Percentiles rank a stretch among this genome's conserved stretches.
phyloP scores from a whole-genome alignment of 2,113 vertebrate genomes.

The Octodon degus region DNA sequence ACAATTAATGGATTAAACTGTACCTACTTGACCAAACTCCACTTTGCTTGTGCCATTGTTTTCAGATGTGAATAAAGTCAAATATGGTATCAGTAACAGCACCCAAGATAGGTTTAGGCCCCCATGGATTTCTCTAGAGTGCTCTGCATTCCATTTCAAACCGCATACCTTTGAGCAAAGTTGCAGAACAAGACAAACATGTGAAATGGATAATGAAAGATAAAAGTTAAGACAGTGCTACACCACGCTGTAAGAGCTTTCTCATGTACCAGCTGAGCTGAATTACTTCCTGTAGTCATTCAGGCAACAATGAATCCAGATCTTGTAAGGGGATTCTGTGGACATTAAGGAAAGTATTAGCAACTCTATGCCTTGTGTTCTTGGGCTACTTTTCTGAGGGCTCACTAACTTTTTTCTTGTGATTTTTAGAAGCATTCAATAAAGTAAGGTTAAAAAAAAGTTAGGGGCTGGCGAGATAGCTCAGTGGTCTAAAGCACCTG shows the following conservation, averaged over 20 bases:
- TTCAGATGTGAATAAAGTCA: neutral
- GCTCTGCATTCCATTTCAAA: neutral
- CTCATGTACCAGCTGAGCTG: neutral
- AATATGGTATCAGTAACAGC: neutral
- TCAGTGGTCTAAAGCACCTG: no score
- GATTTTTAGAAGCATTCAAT: neutral
- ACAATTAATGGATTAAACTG: neutral
- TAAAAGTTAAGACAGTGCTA: neutral
- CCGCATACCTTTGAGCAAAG: neutral
- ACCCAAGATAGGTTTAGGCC: neutral
- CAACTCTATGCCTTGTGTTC: neutral
- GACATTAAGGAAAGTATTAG: neutral
- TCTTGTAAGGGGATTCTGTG: neutral
- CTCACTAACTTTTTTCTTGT: neutral
- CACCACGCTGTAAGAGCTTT: neutral
- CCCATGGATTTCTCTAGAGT: neutral
- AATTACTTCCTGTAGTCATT: neutral
- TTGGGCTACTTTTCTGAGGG: slow-evolving; percentile 9
- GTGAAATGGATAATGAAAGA: neutral
- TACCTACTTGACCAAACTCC: neutral
- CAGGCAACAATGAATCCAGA: neutral
- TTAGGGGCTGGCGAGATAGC: no score
- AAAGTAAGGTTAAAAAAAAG: neutral
- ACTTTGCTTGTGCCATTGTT: neutral
- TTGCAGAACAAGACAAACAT: neutral